Evolutionary conservation across 2,797 vertebrate species (phyloP), one percentile per base, ranked within the genome.

Genomic region (Leuciscus waleckii): DNA sequence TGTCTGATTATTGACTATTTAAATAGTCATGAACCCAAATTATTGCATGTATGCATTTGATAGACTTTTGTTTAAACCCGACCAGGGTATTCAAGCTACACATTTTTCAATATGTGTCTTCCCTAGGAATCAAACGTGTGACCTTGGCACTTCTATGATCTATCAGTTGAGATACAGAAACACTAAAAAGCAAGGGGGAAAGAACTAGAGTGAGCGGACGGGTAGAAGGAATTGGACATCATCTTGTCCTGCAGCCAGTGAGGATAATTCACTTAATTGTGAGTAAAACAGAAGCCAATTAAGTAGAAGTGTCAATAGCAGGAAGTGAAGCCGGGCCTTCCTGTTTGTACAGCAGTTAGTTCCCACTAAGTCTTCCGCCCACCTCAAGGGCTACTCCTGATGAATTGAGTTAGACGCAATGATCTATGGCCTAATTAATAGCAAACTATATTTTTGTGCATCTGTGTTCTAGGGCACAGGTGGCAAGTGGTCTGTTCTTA

Each of bases 381-480:
- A 23, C 26, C 26, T 69, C n/a, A 39, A 63, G 29, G n/a, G 46
- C 63, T 26, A 32, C 37, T 84, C 63, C 74, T 54, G 46, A n/a
- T 77, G 7, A 56, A 51, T n/a, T 67, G 43, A 83, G 37, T 11
- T 10, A 58, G 74, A 70, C 37, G 23, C 37, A 43, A 46, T 46
- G 46, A 84, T 68, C 19, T 69, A 58, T 26, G 35, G 35, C 49
- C n/a, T 84, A 84, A 84, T 84, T 84, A 78, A 77, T 39, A 35
- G 2, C 1, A 75, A 76, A 83, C 16, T 51, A 79, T 85, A 41
- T 79, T 79, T 79, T 58, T 21, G 49, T 63, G 13, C 51, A 16
- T 71, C 39, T 79, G 54, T 39, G 70, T 9, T 8, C 29, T 78
- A 69, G 73, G 41, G 39, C 56, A 37, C 73, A 82, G 43, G 61